Conservation (phyloP, 2,888 invertebrate genomes). For the Steinernema scapterisci region DNA sequence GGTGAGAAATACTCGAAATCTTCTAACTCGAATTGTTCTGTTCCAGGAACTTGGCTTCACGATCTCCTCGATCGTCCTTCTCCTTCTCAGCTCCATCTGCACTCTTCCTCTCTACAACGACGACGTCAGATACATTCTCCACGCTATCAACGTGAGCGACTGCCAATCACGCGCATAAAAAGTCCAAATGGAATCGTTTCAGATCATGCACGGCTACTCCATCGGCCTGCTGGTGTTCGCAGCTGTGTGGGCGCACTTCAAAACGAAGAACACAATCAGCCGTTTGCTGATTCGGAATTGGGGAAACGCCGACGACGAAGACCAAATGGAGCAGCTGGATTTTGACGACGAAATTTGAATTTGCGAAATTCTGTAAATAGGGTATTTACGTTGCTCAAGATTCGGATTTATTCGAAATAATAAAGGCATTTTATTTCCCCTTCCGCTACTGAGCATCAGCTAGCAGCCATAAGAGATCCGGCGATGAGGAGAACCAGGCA, state of each 20-base stretch:
- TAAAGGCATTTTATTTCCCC: too few species aligned
- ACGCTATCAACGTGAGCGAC: constrained; percentile 15
- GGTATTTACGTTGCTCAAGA: too few species aligned
- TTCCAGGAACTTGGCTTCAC: constrained; percentile 8
- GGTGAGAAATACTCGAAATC: not conserved
- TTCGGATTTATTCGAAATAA: too few species aligned
- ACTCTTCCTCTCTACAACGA: not conserved
- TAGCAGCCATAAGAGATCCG: too few species aligned
- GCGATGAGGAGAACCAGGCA: too few species aligned
- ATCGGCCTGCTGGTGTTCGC: constrained; percentile 37
- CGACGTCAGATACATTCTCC: not conserved
- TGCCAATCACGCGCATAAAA: not conserved
- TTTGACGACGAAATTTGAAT: constrained; percentile 9
- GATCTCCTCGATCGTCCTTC: not conserved
- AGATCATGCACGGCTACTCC: constrained; percentile 37
- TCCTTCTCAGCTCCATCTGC: not conserved
- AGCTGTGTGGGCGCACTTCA: constrained; percentile 30
- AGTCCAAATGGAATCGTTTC: not conserved
- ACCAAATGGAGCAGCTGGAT: constrained; percentile 37
- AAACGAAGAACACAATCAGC: constrained; percentile 40
- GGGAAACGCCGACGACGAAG: constrained; percentile 35
- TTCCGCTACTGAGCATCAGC: too few species aligned
- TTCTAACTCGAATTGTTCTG: not conserved
- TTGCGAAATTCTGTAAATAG: too few species aligned
- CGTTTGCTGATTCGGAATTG: constrained; percentile 38